Conservation (phyloP, 2,888 invertebrate genomes). For the Lutraria lutraria region DNA sequence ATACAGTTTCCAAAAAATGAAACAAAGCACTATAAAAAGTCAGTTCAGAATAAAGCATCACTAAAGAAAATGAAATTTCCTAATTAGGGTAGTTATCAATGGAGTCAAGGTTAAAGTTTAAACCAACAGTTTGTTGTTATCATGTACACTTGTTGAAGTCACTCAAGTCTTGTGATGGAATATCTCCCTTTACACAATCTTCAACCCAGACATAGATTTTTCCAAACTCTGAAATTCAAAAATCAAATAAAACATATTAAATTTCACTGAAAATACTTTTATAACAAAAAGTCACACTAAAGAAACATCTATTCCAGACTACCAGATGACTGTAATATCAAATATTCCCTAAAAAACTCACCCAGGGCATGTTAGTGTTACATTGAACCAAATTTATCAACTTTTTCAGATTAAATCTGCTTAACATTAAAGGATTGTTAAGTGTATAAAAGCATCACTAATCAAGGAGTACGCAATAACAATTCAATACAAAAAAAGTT, state of each 20-base stretch:
- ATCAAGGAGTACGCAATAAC: too few relatives aligned
- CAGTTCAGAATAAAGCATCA: neutral
- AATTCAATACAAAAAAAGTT: too few relatives aligned
- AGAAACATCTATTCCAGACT: too few relatives aligned
- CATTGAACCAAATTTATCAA: too few relatives aligned
- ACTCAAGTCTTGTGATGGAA: constrained; percentile 71
- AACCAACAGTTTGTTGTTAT: neutral
- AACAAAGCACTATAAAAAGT: neutral
- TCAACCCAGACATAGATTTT: constrained; percentile 79
- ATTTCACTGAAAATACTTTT: too few relatives aligned
- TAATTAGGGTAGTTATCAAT: neutral
- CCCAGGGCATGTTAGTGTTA: too few relatives aligned
- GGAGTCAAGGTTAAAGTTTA: neutral
- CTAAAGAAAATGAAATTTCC: neutral
- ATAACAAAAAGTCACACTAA: too few relatives aligned
- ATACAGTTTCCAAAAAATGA: neutral
- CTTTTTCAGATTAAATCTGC: too few relatives aligned
- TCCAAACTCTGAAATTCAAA: constrained; percentile 79
- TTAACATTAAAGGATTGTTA: too few relatives aligned
- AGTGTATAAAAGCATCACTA: too few relatives aligned
- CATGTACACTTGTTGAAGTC: neutral
- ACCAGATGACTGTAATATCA: too few relatives aligned
- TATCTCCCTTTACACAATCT: constrained; percentile 73
- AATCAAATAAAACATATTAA: neutral
- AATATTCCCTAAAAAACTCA: too few relatives aligned